Evolutionary conservation across 2,888 invertebrate genomes (phyloP), one percentile per base, ranked within the genome.

Genomic region (Euzetes globulus): DNA sequence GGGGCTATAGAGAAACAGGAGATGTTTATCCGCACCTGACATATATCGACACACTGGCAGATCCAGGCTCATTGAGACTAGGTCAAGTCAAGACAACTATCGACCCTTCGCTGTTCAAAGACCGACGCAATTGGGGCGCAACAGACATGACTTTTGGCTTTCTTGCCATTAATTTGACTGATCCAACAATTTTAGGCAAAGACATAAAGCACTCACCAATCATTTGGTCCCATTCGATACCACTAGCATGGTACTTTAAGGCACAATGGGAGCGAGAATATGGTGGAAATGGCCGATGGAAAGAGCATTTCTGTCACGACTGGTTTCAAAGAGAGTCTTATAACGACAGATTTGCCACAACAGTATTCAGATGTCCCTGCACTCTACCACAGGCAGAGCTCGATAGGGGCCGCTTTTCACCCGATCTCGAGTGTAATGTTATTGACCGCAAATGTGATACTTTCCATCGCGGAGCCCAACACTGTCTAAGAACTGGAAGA

Each of bases 371-470:
- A 33, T 98, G 98, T 79, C 98, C 98, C 0, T 98, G 98, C 81
- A 92, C 89, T 0, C 82, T 96, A 78, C 88, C 91, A 78, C 97
- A 98, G 81, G 97, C 97, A 0, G 82, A 92, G 3, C 85, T 89
- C 72, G 98, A 99, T 82, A 92, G 93, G 82, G 98, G 98, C 6
- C 87, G 95, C 22, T 98, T 88, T 82, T 87, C 94, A 83, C 94
- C 97, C 0, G 94, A 96, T 81, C 88, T 88, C 78, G 89, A 90
- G 79, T 96, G 96, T 81, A 79, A 79, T 65, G 77, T 78, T 63
- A 77, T 78, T 11, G 95, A 96, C 82, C 91, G 89, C 81, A 94
- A 94, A 81, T 89, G 92, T 1, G 94, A 94, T 83, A 82, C 83
- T 17, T 92, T 91, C 80, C 94, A 97, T 82, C 88, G 89, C 82